These are phyloP conservation scores for Stenoptilia bipunctidactyla DNA, from an alignment of 2,888 invertebrate species.

Conservation along the genomic window DNA sequence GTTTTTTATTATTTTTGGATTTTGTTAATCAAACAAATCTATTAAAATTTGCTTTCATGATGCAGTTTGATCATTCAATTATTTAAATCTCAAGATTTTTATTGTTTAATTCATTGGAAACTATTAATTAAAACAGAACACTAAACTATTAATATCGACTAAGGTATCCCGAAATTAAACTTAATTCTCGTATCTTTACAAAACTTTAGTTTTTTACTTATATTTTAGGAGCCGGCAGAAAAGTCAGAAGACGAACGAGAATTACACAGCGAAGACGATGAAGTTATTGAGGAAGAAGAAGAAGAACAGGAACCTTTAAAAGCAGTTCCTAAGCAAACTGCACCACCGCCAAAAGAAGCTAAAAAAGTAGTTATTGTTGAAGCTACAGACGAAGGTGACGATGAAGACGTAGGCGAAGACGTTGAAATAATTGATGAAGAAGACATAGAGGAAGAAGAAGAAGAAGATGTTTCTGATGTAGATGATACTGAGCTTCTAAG, in stretches of 20 bases:
- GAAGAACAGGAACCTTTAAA: constrained; percentile 25
- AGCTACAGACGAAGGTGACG: constrained; percentile 28
- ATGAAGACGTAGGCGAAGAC: constrained; percentile 33
- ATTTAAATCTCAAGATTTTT: no score
- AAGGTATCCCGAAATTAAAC: no score
- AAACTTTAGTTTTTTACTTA: no score
- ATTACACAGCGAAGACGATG: constrained; percentile 46
- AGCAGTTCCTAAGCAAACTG: constrained; percentile 26
- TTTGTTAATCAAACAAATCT: no score
- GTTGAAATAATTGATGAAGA: constrained; percentile 60
- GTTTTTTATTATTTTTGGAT: no score
- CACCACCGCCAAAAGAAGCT: constrained; percentile 28
- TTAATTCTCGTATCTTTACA: no score
- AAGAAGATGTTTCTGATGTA: constrained; percentile 73
- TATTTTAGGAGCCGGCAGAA: constrained; percentile 13
- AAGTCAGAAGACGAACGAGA: constrained; percentile 37
- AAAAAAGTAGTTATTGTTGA: constrained; percentile 15
- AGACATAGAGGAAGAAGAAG: constrained; percentile 61
- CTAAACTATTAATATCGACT: no score
- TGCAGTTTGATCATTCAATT: no score
- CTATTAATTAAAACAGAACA: no score
- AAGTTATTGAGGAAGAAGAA: constrained; percentile 34
- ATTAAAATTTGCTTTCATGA: no score
- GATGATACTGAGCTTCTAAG: constrained; percentile 79
- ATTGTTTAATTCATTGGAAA: no score